These are phyloP conservation scores for Cassiopea andromeda DNA, from an alignment of 30 jellyfish, hydroid and myxozoan genomes.

Conservation along the genomic window DNA sequence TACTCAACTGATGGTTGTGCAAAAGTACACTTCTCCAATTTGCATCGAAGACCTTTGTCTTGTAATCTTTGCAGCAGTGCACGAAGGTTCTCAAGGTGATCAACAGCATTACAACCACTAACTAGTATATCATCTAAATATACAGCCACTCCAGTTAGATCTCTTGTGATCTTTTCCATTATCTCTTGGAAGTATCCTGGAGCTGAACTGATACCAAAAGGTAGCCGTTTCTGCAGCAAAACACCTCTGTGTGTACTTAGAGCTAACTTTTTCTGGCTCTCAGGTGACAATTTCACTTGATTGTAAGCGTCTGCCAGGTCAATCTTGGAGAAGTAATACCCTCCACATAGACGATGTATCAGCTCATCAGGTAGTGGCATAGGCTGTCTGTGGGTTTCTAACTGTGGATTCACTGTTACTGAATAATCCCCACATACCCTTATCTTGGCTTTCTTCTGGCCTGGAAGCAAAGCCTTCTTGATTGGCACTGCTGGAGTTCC, in stretches of 20 bases:
- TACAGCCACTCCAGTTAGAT: background rate
- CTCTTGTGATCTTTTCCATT: background rate
- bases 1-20: background rate
- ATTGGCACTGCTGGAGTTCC: constrained; percentile 26
- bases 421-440: background rate
- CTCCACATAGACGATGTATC: background rate
- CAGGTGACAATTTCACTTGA: background rate
- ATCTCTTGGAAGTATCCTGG: background rate
- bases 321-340: background rate
- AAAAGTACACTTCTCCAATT: background rate
- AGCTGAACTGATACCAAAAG: background rate
- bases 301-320: background rate
- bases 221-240: background rate
- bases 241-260: background rate
- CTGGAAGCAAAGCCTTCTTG: constrained; percentile 31
- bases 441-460: background rate
- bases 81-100: background rate
- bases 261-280: background rate
- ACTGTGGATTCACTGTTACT: background rate
- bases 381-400: background rate
- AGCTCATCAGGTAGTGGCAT: background rate
- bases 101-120: background rate
- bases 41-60: background rate
- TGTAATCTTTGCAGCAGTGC: background rate
- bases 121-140: background rate